phyloP scores from a whole-genome alignment of 2,113 vertebrate species.

The Coryphaenoides rupestris region DNA sequence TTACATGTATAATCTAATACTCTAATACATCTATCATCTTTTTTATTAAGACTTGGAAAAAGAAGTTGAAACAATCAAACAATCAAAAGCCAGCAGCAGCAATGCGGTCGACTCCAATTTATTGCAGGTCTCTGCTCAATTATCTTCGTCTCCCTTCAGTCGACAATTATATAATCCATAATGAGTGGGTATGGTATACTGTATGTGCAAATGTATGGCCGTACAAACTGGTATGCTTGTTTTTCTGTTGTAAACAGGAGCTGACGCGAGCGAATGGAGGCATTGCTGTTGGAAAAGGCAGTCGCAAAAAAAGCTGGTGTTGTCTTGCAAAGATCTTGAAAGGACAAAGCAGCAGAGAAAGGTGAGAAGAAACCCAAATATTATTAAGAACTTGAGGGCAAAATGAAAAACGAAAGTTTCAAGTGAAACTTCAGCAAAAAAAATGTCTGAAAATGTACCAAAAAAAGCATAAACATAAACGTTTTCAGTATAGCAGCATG shows the following conservation, averaged over 20 bases:
- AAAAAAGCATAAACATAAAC: too few species aligned
- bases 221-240: neutral
- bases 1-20: neutral
- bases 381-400: too few species aligned
- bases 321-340: slow-evolving; percentile 81
- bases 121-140: slow-evolving; percentile 78
- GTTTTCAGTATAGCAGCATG: too few species aligned
- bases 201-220: neutral
- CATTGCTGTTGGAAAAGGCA: slow-evolving; percentile 89
- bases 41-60: slow-evolving; percentile 83
- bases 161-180: neutral
- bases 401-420: too few species aligned
- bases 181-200: too few species aligned
- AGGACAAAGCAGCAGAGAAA: slow-evolving; percentile 79
- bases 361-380: slow-evolving; percentile 61
- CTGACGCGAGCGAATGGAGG: slow-evolving; percentile 86
- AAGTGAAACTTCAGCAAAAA: too few species aligned
- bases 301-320: slow-evolving; percentile 80
- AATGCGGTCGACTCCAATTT: slow-evolving; percentile 74
- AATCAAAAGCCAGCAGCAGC: slow-evolving; percentile 54
- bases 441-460: too few species aligned
- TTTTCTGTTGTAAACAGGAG: slow-evolving; percentile 75
- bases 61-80: slow-evolving; percentile 80
- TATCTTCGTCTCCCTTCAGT: neutral
- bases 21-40: neutral